Percentiles rank a stretch among this genome's conserved stretches.
These are phyloP conservation scores for Gopherus flavomarginatus DNA, from an alignment of 2,113 vertebrate species.

Conservation along the genomic window DNA sequence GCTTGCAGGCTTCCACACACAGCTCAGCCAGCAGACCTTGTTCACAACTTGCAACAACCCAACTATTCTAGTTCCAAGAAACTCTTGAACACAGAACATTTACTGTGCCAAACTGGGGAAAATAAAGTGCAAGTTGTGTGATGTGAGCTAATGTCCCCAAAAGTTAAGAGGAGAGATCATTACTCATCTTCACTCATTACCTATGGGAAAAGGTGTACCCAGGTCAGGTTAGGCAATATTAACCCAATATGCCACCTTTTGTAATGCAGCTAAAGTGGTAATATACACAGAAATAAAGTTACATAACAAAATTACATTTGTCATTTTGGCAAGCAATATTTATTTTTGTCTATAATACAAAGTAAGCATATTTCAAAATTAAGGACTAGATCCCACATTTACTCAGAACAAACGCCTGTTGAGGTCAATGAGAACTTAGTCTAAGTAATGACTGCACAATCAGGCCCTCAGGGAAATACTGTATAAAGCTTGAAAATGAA, in stretches of 20 bases:
- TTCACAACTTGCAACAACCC: background rate
- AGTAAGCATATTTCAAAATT: background rate
- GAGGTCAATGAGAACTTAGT: background rate
- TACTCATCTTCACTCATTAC: background rate
- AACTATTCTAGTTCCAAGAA: background rate
- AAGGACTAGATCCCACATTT: background rate
- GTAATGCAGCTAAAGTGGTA: background rate
- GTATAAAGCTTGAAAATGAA: background rate
- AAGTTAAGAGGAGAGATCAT: background rate
- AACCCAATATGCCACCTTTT: background rate
- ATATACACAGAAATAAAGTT: background rate
- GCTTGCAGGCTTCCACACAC: background rate
- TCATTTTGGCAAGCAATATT: background rate
- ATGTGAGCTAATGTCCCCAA: background rate
- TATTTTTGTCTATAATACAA: background rate
- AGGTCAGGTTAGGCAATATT: background rate
- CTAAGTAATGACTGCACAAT: background rate
- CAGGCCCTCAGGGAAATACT: background rate
- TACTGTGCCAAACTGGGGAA: background rate
- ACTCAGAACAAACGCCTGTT: background rate
- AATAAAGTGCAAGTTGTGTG: background rate
- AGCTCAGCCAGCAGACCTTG: background rate
- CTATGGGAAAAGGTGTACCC: background rate
- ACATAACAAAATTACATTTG: background rate
- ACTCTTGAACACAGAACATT: background rate